Conservation (phyloP, 2,888 invertebrate genomes). For the Dicyrtomina minuta region DNA sequence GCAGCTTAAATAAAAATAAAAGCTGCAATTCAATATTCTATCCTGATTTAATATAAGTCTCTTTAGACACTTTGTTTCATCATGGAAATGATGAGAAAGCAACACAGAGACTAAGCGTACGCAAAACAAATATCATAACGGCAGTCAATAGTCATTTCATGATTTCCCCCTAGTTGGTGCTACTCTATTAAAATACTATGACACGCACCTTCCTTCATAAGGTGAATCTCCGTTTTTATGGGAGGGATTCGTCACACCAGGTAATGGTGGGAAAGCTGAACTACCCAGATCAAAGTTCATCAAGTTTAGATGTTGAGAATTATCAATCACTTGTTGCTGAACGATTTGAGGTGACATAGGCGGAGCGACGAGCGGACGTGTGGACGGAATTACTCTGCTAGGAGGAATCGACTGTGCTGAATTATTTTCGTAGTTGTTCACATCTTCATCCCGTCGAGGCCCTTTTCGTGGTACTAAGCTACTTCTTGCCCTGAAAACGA, state of each 20-base stretch:
- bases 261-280: constrained; percentile 76
- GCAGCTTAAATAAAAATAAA: too few relatives aligned
- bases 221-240: constrained; percentile 51
- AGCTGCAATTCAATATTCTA: background rate
- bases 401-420: constrained; percentile 18
- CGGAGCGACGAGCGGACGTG: constrained; percentile 38
- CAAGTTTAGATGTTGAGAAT: constrained; percentile 27
- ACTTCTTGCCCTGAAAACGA: constrained; percentile 48
- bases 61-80: constrained; percentile 35
- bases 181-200: background rate
- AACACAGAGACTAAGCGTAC: constrained; percentile 37
- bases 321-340: constrained; percentile 20
- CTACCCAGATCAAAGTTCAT: constrained; percentile 73
- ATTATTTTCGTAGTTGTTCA: constrained; percentile 43
- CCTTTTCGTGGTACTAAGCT: constrained; percentile 45
- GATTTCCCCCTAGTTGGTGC: too few relatives aligned
- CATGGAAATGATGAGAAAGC: constrained; percentile 33
- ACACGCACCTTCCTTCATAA: constrained; percentile 50
- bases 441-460: constrained; percentile 46
- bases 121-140: too few relatives aligned
- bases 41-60: constrained; percentile 29
- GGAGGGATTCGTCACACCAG: constrained; percentile 61
- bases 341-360: constrained; percentile 42
- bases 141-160: too few relatives aligned
- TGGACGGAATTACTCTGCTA: constrained; percentile 49